A percentile compares a stretch with the other conserved stretches of the same genome.
These are phyloP conservation scores for Smutsia temminckii DNA, from an alignment of 2,797 vertebrate genomes.

Conservation along the genomic window DNA sequence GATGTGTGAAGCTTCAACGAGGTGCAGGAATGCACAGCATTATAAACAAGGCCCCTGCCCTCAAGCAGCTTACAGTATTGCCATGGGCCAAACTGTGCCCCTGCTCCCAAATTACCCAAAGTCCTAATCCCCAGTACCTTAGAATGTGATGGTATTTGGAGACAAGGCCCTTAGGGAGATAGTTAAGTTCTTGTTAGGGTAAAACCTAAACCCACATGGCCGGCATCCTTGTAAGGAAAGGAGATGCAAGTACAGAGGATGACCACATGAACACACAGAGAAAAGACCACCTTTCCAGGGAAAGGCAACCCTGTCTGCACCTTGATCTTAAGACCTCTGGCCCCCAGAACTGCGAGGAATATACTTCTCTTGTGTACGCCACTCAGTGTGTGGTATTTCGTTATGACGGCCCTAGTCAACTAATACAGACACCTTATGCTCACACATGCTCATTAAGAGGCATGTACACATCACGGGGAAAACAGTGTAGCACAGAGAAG, in stretches of 20 bases:
- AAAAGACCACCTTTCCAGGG: background rate
- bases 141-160: background rate
- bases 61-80: background rate
- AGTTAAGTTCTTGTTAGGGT: background rate
- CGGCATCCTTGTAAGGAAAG: background rate
- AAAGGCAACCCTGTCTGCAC: background rate
- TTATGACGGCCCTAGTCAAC: fast-evolving
- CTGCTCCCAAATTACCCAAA: background rate
- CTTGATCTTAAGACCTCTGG: background rate
- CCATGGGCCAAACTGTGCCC: background rate
- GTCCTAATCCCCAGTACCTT: background rate
- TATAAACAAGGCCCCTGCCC: background rate
- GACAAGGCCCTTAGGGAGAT: background rate
- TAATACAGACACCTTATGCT: background rate
- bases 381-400: background rate
- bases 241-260: background rate
- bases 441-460: background rate
- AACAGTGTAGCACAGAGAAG: too few relatives aligned
- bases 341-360: background rate
- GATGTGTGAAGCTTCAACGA: background rate
- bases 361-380: background rate
- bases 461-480: background rate
- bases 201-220: background rate
- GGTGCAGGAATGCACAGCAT: background rate
- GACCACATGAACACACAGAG: background rate